Evolutionary conservation across 2,797 vertebrate species (phyloP), one percentile per base, ranked within the genome.

Genomic region (Neostethus bicornis): DNA sequence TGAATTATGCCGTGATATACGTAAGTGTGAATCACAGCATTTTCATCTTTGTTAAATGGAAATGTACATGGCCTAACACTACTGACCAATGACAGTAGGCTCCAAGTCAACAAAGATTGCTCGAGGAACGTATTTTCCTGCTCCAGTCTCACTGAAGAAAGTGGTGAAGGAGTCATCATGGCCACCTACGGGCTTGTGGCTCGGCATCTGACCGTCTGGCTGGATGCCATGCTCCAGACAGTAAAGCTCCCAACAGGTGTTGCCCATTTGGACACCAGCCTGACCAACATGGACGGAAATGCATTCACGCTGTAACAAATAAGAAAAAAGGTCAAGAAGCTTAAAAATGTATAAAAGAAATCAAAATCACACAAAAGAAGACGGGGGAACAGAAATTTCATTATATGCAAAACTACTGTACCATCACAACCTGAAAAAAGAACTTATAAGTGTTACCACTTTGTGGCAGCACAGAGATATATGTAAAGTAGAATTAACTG

Each of bases 241-340:
- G 73, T 91, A 92, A 16, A 92, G 85, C 73, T 92, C 91, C 90
- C 91, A 92, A 78, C 91, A 92, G 69, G 90, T 87, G 75, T 91
- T 92, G 13, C 91, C 91, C 87, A 92, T 91, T 82, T 92, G 91
- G 61, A 91, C 90, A n/a, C 91, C 91, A 5, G 90, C 90, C 66
- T 92, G 91, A 53, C 91, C 91, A 5, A 92, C 90, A 3, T 92
- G 91, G 20, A 91, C 71, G 20, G 91, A 91, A 48, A 91, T 90
- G 57, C 89, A 91, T 75, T 91, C 89, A 71, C 89, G 89, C 89
- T 91, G 58, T 14, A 72, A 24, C 4, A 51, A n/a, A 38, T 38
- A 1, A 24, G 42, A 31, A 8, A 43, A 45, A 47, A 2, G 3
- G 17, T 6, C 13, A 44, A 41, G 9, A 38, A 2, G 34, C 24